Evolutionary conservation across 2,888 invertebrate species (phyloP), one percentile per base, ranked within the genome.

Genomic region (Agrochola litura): DNA sequence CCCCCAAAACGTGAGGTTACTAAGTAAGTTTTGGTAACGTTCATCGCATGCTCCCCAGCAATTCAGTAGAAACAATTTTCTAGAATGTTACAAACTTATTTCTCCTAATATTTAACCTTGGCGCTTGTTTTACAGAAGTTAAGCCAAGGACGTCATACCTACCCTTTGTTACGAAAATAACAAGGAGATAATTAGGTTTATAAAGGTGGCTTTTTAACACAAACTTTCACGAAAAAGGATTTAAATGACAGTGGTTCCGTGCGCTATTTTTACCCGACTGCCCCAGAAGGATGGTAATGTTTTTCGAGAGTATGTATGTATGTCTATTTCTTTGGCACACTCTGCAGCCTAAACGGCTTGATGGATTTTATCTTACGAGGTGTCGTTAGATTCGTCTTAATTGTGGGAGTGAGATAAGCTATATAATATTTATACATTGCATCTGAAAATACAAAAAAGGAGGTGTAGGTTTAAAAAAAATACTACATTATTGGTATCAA

Each of bases 61-160:
- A 82, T 84, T 83, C 43, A 54, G 25, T 49, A 25, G 58, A 68
- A 83, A 77, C 61, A 71, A 77, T 77, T 73, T 82, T 65, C 64
- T 78, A 73, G 54, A 84, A 81, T n/a, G 61, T 73, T 61, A 37
- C 56, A 30, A 78, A 82, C 49, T 76, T 76, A 69, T 76, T 82
- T 78, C 69, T 79, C 37, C 25, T 83, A 79, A 84, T 82, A 58
- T 78, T 37, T 66, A 63, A 79, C 86, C 84, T 85, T 84, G 75
- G 5, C 41, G 63, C 60, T 72, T 74, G 68, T 72, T 68, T 63
- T 66, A 67, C 30, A 67, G 10, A 68, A 67, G 56, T 77, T 61
- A 68, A 70, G 16, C 30, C 46, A 76, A 63, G 71, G 73, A 73
- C 77, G 72, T 58, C 64, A 69, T 43, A 49, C 41, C 10, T 72